phyloP scores from a whole-genome alignment of 2,797 vertebrate species.

The Anas capensis region DNA sequence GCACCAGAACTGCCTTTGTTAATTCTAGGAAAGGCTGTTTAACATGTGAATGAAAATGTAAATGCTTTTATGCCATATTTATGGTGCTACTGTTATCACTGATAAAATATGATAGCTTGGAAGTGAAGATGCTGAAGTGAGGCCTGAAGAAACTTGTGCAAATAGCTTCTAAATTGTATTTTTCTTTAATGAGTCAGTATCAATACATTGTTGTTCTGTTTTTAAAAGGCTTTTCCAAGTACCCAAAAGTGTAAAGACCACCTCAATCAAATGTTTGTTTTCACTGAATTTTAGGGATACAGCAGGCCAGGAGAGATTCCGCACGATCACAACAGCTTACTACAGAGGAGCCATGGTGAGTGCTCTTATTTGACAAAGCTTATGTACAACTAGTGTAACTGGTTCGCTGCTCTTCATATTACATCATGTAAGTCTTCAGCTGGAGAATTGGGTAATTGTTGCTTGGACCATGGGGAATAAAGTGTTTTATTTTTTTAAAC shows the following conservation, averaged over 20 bases:
- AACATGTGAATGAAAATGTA: not conserved
- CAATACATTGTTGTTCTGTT: not conserved
- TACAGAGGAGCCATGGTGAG: constrained; percentile 98
- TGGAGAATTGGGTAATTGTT: not conserved
- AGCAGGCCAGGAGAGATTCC: constrained; percentile 97
- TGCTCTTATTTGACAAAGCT: not conserved
- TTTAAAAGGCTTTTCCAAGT: not conserved
- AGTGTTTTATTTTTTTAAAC: not conserved
- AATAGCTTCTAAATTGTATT: not conserved
- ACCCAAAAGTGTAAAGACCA: not conserved
- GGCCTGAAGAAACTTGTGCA: not conserved
- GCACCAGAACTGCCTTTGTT: not conserved
- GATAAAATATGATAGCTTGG: not conserved
- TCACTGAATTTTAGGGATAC: constrained; percentile 87
- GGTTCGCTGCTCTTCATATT: not conserved
- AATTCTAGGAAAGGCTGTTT: not conserved
- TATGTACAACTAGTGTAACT: not conserved
- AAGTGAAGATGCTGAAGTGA: not conserved
- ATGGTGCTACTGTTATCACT: not conserved
- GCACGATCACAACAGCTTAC: constrained; percentile 98
- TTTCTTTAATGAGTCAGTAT: not conserved
- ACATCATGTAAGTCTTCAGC: not conserved
- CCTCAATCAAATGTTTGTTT: not conserved
- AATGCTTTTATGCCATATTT: not conserved
- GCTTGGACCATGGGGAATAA: not conserved